A percentile compares a stretch with the other conserved stretches of the same genome.
phyloP scores from a whole-genome alignment of 2,888 invertebrate species.

The Noctua comes region DNA sequence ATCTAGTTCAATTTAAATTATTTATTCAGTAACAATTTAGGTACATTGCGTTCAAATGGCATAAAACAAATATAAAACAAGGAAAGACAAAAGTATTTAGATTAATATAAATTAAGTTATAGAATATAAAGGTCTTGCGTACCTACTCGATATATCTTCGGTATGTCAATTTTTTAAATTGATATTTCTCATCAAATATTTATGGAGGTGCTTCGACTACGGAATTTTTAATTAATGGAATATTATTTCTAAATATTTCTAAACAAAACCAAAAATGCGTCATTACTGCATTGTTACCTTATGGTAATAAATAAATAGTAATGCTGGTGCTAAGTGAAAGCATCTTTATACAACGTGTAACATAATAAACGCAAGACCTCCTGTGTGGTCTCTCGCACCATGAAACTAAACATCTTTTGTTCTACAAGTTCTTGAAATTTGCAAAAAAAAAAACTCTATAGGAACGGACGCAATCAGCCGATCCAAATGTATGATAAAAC shows the following conservation, averaged over 20 bases:
- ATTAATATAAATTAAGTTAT: not conserved
- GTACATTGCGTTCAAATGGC: not conserved
- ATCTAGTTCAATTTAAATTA: not conserved
- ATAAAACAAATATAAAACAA: slow-evolving; percentile 13
- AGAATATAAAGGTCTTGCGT: not conserved
- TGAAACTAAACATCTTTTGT: too few species aligned
- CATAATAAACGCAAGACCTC: too few species aligned
- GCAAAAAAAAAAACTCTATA: too few species aligned
- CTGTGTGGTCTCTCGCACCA: too few species aligned
- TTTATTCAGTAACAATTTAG: not conserved
- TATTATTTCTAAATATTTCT: not conserved
- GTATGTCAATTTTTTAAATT: slow-evolving; percentile 12
- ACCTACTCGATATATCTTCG: slow-evolving; percentile 6
- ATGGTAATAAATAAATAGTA: slow-evolving; percentile 14
- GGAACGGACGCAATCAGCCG: too few species aligned
- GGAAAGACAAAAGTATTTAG: not conserved
- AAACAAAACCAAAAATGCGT: not conserved
- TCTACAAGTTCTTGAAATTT: too few species aligned
- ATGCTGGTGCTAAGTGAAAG: not conserved
- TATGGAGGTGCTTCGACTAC: not conserved
- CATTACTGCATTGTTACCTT: not conserved
- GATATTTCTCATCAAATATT: not conserved
- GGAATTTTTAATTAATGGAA: not conserved
- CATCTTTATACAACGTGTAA: too few species aligned
- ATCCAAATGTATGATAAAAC: too few species aligned